phyloP scores from a whole-genome alignment of 2,888 invertebrate genomes.

The Ectemnius cavifrons region DNA sequence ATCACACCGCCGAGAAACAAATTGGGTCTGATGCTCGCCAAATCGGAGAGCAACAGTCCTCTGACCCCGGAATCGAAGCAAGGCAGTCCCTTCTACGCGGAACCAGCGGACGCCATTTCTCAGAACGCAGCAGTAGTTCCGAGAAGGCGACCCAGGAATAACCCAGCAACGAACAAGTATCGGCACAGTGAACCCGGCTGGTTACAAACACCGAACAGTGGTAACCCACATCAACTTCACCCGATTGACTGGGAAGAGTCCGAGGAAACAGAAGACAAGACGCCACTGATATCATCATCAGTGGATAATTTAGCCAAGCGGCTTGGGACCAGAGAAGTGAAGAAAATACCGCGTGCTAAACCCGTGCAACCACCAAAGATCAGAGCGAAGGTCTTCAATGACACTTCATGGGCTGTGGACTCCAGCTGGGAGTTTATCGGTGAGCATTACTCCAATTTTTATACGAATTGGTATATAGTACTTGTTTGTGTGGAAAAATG shows the following conservation, averaged over 20 bases:
- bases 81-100: constrained; percentile 92
- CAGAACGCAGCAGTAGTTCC: constrained; percentile 75
- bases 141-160: constrained; percentile 68
- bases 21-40: constrained; percentile 69
- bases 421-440: constrained; percentile 95
- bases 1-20: constrained; percentile 74
- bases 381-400: constrained; percentile 75
- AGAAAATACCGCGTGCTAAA: constrained; percentile 82
- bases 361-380: constrained; percentile 87
- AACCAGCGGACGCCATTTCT: constrained; percentile 91
- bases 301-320: constrained; percentile 83
- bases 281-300: constrained; percentile 82
- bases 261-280: constrained; percentile 74
- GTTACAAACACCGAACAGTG: constrained; percentile 67
- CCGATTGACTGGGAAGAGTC: constrained; percentile 75
- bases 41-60: constrained; percentile 73
- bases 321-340: constrained; percentile 74
- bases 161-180: constrained; percentile 70
- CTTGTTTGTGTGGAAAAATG: too few relatives aligned
- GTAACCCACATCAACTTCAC: constrained; percentile 68
- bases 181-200: constrained; percentile 76
- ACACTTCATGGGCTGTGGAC: constrained; percentile 88
- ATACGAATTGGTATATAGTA: too few relatives aligned
- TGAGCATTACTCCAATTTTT: constrained; percentile 74
- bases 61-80: constrained; percentile 81